phyloP scores from a whole-genome alignment of 2,888 invertebrate species.

The Steinernema hermaphroditum region DNA sequence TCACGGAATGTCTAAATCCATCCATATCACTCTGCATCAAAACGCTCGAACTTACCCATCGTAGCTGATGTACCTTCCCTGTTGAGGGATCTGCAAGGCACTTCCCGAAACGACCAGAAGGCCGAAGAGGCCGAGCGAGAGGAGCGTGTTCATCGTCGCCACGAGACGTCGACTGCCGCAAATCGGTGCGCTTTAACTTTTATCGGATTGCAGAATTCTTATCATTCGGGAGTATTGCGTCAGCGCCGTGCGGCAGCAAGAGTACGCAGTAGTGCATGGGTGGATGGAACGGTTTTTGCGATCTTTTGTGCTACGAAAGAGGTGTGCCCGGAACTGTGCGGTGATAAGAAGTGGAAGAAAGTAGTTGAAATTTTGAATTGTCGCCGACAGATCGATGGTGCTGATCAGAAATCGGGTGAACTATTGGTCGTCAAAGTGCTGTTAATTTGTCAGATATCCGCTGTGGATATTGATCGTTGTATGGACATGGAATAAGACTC shows the following conservation, averaged over 20 bases:
- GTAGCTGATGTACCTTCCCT: not conserved
- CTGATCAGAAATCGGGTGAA: too few species aligned
- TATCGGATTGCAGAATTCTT: not conserved
- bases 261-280: not conserved
- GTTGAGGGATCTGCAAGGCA: not conserved
- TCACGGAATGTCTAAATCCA: not conserved
- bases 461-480: too few species aligned
- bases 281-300: not conserved
- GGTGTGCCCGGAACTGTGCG: constrained; percentile 2
- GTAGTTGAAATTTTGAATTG: not conserved
- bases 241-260: not conserved
- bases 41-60: not conserved
- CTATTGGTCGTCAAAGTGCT: too few species aligned
- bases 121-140: constrained; percentile 8
- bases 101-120: not conserved
- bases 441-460: too few species aligned
- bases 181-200: not conserved
- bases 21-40: too few species aligned
- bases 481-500: too few species aligned
- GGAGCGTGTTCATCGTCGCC: constrained; percentile 7
- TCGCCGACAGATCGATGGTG: too few species aligned
- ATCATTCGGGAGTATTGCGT: not conserved
- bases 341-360: not conserved
- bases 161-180: not conserved
- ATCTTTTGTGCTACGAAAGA: not conserved